Evolutionary conservation across 2,888 invertebrate species (phyloP), one percentile per base, ranked within the genome.

Genomic region (Hirtodrosophila alboralis): DNA sequence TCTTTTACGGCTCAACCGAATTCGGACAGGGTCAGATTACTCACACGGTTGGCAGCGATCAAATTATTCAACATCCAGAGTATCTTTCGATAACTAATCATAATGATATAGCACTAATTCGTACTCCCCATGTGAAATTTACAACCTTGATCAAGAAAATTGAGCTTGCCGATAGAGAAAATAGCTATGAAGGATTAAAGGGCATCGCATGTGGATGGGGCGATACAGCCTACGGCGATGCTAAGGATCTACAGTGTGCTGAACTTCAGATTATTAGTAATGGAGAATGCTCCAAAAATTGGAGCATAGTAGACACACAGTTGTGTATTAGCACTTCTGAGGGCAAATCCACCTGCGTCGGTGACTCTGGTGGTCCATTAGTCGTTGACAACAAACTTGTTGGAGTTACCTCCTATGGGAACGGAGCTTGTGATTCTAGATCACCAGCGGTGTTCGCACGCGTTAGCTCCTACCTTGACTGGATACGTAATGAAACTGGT

Each of bases 161-260:
- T 6, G 33, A 45, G 9, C 62, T 65, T 28, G 61, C 56, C 6
- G 61, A 70, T 14, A 48, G 26, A 6, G 23, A 23, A 6, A 8
- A 23, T 5, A 23, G 7, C 23, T 23, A 23, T 23, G 23, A 23
- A 23, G 23, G 8, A 0, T 3, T 1, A 8, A 0, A 0, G 7
- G 8, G 23, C 14, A 10, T 52, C 2, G 67, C 74, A 10, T 71
- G 74, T 18, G 85, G 85, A 7, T 85, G 84, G 84, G 85, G 85
- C 10, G 40, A 16, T n/a, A 63, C 63, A 7, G 54, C 51, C 23
- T 59, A 71, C 4, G 13, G 45, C 90, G 4, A 89, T 5, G 18
- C 91, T 41, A 79, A 87, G 7, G 16, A 64, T 44, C 37, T 84
- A 5, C 47, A 61, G 27, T 63, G 37, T 34, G 54, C 34, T 14